Evolutionary conservation across 2,113 vertebrate species (phyloP).

Genomic region (Myodes glareolus): DNA sequence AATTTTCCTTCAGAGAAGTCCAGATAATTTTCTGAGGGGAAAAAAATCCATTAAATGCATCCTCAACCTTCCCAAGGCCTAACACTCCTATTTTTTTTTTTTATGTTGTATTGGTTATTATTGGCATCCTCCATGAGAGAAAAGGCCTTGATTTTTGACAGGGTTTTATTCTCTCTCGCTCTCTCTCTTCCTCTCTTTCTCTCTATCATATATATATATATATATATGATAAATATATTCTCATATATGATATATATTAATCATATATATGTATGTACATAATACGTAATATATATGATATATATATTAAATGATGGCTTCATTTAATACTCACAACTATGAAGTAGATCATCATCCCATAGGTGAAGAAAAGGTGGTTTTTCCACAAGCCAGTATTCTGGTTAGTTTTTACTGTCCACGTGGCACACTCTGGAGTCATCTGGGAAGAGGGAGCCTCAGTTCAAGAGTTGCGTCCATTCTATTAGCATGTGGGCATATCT

Average conservation of each 20-base stretch:
- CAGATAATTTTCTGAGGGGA: neutral
- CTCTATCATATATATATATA: no score
- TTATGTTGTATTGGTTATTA: neutral
- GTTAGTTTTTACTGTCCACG: neutral
- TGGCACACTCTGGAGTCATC: no score
- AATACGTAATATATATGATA: no score
- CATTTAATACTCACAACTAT: neutral
- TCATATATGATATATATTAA: no score
- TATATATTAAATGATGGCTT: neutral
- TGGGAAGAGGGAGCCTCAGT: neutral
- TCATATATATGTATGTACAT: no score
- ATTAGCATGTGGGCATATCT: neutral
- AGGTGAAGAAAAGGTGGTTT: neutral
- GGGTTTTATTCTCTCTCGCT: neutral
- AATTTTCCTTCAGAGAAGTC: neutral
- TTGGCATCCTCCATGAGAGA: neutral
- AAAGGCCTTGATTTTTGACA: neutral
- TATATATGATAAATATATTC: no score
- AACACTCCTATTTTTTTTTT: neutral
- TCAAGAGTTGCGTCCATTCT: neutral
- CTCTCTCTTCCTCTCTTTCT: no score
- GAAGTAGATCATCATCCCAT: no score
- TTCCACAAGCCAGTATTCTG: rapidly evolving
- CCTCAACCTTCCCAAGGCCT: neutral
- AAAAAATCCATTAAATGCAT: neutral